Conservation (phyloP, 2,113 vertebrate genomes). For the human region GRCh38 chr13:58995001-58995500, state of each 20-base stretch:
- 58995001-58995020: background rate
- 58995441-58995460: background rate
- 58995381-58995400: background rate
- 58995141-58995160: background rate
- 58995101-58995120: background rate
- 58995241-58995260: background rate
- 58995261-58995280: background rate
- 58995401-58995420: background rate
- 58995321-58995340: background rate
- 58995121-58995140: background rate
- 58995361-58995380: constrained; percentile 6
- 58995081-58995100: background rate
- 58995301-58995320: background rate
- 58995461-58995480: background rate
- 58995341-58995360: background rate
- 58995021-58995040: background rate
- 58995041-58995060: background rate
- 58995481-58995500: background rate
- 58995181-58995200: background rate
- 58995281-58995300: background rate
- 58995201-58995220: background rate
- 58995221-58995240: background rate
- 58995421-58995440: background rate
- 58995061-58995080: background rate
- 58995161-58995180: background rate